Conservation (phyloP, 2,113 vertebrate species). For the Amphilophus citrinellus region DNA sequence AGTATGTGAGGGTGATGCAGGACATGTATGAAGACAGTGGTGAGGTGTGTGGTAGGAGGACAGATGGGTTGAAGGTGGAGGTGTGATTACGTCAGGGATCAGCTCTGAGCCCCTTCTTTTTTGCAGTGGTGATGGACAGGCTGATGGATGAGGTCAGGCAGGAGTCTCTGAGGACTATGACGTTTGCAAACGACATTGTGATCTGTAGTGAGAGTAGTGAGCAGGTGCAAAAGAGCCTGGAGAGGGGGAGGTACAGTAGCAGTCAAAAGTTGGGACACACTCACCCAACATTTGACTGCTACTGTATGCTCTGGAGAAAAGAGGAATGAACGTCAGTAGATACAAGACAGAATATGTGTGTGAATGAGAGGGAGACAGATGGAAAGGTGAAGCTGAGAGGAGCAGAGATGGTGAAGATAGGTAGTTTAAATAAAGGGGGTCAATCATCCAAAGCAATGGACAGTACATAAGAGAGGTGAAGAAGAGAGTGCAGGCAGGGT, state of each 20-base stretch:
- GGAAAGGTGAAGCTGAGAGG: background rate
- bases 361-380: background rate
- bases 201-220: too few species aligned
- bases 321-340: background rate
- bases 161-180: background rate
- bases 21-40: background rate
- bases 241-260: too few species aligned
- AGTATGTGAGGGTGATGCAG: background rate
- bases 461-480: too few species aligned
- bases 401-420: background rate
- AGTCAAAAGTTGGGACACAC: too few species aligned
- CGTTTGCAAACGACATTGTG: too few species aligned
- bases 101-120: background rate
- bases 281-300: too few species aligned
- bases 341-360: background rate
- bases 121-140: background rate
- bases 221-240: too few species aligned
- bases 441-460: background rate
- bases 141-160: background rate
- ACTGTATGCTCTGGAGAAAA: background rate
- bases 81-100: background rate
- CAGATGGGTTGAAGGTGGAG: background rate
- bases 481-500: too few species aligned
- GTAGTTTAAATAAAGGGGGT: background rate
- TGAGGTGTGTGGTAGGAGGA: background rate